phyloP scores from a whole-genome alignment of 2,888 invertebrate genomes.

The Spicauda simplicius region DNA sequence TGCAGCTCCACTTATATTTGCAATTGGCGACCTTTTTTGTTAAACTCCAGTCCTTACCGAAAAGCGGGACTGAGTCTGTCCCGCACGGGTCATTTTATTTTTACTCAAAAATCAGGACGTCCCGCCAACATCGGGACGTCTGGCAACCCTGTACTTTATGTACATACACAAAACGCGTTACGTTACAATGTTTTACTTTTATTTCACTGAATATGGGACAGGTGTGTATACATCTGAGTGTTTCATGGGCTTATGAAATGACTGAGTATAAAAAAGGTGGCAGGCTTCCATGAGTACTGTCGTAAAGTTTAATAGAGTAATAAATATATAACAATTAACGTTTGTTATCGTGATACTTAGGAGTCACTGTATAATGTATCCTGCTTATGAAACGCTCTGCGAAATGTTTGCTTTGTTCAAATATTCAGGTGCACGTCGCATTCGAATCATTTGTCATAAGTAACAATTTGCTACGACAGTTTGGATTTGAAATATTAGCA shows the following conservation, averaged over 20 bases:
- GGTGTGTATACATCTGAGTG: background rate
- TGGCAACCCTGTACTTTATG: too few species aligned
- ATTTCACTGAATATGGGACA: background rate
- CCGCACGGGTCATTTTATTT: too few species aligned
- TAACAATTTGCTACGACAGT: conserved; percentile 11
- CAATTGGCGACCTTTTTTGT: too few species aligned
- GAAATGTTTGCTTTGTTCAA: conserved; percentile 32
- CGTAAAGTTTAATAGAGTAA: background rate
- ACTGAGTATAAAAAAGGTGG: background rate
- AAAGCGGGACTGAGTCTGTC: too few species aligned
- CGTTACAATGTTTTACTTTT: conserved; percentile 1
- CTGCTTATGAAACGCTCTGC: background rate
- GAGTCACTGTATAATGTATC: conserved; percentile 12
- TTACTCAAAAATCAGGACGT: too few species aligned
- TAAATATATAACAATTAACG: background rate
- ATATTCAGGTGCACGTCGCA: conserved; percentile 34
- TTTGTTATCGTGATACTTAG: conserved; percentile 9
- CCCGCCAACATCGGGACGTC: too few species aligned
- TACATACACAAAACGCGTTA: background rate
- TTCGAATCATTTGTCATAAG: conserved; percentile 27
- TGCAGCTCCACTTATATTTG: too few species aligned
- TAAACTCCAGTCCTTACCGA: too few species aligned
- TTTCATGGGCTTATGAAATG: background rate
- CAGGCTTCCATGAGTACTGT: too few species aligned
- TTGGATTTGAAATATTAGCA: conserved; percentile 14